Evolutionary conservation across 2,888 invertebrate genomes (phyloP), one percentile per base, ranked within the genome.

Genomic region (Aspidapion aeneum): DNA sequence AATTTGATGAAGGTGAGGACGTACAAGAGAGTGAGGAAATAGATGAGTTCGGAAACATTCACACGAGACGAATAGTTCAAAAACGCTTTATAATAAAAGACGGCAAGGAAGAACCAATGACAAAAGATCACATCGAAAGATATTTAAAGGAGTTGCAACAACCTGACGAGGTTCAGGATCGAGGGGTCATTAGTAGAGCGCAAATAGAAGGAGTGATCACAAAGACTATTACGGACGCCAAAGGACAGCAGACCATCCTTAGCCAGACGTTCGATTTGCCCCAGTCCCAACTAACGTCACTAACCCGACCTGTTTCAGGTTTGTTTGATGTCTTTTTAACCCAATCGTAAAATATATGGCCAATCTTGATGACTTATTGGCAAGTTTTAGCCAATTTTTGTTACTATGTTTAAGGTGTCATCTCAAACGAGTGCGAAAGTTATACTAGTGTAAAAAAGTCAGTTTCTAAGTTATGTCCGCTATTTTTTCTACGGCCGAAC

Each of bases 41-140:
- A 1, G 85, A 85, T 70, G 79, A 78, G 50, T 78, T 79, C 66
- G 85, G 86, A 7, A 85, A 85, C 70, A 80, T 86, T 17, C 83
- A 83, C 68, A 75, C 82, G 1, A 82, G 79, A 68, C 75, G 81
- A 63, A 80, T 83, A 1, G 79, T 84, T 2, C 82, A 83, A 69
- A 80, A 80, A 66, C 74, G 82, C 49, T 77, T 82, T 60, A 78
- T 84, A 21, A 73, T 83, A 9, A 77, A 75, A 72, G 72, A 73
- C 57, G 68, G 66, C 20, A 57, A 58, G 17, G 65, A 69, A 20
- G 66, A 68, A 55, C 69, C 70, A 1, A 64, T 76, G 66, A 66
- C 67, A 22, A 69, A 66, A 19, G 63, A 65, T 18, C 75, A 78
- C 60, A 73, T 77, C 51, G 75, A 78, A 64, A 71, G 76, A 9